Base-by-base conservation (phyloP, 2,888 invertebrate genomes). In the Plebejus anna region DNA sequence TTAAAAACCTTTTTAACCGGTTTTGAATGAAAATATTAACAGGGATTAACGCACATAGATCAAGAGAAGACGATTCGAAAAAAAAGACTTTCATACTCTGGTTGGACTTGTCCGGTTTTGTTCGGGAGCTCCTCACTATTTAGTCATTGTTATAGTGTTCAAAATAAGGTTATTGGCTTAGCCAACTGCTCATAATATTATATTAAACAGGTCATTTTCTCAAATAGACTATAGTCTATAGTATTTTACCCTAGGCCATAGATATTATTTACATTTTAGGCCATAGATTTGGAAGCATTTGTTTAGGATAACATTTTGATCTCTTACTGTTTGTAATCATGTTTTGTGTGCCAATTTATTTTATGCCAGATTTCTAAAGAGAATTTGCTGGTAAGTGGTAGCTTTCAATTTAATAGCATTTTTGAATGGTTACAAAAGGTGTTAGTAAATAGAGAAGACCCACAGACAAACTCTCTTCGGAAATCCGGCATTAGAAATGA, bases 331-430 rank as follows among this genome's bases (percentile, higher is more conserved):
- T 78, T 59, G 76, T 77, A 75, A 71, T 78, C 78, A 76, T 79
- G 80, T 84, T 86, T 80, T 81, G 80, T 87, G 87, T 88, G 88
- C 89, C 89, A 90, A 78, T 88, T 76, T 72, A 79, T 78, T 78
- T 76, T 4, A 16, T 55, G 55, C 16, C 16, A 2, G 55, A 4
- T 55, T 55, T 55, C 55, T 13, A 13, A 55, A 55, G 55, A 55
- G 55, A 47, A 47, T 55, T 55, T 55, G 4, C 16, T 13, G 4
- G 16, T 22, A 22, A 22, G 22, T 22, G 22, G 22, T 55, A 11
- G 11, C 4, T 55, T 42, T 16, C 16, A 55, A 55, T 16, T 47
- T 51, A 51, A 51, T 13, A 16, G 55, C 16, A 16, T 55, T 55
- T 13, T 51, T 55, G 4, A 55, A 16, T 55, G 55, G 4, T 13